These are phyloP conservation scores for Mercenaria mercenaria DNA, from an alignment of 1,140 invertebrate species.

Conservation along the genomic window DNA sequence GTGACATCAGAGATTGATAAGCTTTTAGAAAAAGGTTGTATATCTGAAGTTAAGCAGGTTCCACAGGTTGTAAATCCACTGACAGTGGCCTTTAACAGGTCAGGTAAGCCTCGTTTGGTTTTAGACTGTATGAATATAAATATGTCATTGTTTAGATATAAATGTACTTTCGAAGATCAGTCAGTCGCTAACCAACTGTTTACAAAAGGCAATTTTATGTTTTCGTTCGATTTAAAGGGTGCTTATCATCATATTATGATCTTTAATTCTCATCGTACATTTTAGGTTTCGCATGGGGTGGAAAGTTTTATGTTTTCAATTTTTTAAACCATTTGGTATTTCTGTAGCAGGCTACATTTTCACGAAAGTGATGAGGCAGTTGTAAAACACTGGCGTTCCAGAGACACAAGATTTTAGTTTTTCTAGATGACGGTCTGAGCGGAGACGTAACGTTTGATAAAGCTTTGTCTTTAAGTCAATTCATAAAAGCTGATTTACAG, in stretches of 20 bases:
- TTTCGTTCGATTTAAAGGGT: neutral
- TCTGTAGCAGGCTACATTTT: neutral
- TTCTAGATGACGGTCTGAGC: constrained; percentile 63
- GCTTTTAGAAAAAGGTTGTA: no score
- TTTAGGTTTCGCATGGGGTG: neutral
- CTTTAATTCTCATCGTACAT: neutral
- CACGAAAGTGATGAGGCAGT: no score
- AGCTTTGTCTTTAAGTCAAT: neutral
- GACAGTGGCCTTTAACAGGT: no score
- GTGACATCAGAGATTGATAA: neutral
- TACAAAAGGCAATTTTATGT: neutral
- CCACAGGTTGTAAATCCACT: neutral
- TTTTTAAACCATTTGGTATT: neutral
- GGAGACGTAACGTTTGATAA: constrained; percentile 5
- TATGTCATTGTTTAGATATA: no score
- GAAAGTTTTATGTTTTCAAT: neutral
- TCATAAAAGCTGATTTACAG: neutral
- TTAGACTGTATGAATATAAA: no score
- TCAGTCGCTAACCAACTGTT: neutral
- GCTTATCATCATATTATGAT: constrained; percentile 9
- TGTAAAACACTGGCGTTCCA: no score
- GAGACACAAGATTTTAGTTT: no score
- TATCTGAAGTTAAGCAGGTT: no score
- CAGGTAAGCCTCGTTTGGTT: no score
- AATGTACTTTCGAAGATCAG: neutral